A percentile compares a stretch with the other conserved stretches of the same genome.
These are phyloP conservation scores for Archegozetes longisetosus DNA, from an alignment of 1,140 invertebrate species.

Conservation along the genomic window DNA sequence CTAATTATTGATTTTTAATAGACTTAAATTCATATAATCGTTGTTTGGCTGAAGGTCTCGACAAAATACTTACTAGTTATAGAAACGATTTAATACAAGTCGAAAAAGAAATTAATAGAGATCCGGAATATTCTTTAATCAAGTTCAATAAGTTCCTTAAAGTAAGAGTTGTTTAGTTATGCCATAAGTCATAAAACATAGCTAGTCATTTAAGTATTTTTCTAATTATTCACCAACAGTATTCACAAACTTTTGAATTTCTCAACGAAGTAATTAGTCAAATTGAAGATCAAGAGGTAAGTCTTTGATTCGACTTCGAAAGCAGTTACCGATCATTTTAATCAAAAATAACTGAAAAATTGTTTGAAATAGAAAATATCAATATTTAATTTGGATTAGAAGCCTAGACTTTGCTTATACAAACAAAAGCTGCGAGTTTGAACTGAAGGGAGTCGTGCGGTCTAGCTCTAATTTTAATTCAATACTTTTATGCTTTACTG, in stretches of 20 bases:
- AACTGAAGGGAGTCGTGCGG: no score
- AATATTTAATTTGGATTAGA: no score
- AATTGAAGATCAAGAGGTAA: neutral
- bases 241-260: neutral
- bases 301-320: neutral
- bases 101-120: neutral
- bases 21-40: neutral
- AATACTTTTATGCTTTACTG: no score
- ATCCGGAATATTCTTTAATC: neutral
- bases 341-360: no score
- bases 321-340: no score
- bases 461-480: no score
- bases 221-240: neutral
- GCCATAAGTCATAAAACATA: no score
- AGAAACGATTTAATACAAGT: neutral
- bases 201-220: no score
- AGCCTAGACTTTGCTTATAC: no score
- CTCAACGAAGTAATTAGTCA: neutral
- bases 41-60: neutral
- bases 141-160: neutral
- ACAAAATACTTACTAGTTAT: neutral
- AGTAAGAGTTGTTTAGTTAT: neutral
- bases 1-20: no score
- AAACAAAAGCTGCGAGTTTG: no score
- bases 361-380: no score